Base-by-base conservation (phyloP, 2,797 vertebrate genomes). In the Petrocephalus sullivani region DNA sequence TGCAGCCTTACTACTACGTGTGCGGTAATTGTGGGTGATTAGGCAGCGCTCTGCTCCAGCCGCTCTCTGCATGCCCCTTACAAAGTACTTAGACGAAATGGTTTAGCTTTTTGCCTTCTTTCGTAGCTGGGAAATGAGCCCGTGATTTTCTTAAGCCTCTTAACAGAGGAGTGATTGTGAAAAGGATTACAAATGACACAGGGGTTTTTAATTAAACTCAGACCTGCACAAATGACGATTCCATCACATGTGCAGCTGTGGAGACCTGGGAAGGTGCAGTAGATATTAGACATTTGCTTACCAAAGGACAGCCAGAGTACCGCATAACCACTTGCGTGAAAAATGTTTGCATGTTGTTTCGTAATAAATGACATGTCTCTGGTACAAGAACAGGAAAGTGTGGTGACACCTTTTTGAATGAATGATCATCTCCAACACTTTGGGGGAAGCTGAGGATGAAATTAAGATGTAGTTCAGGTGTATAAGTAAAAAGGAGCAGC, bases 131-230 rank as follows among this genome's bases (percentile, higher is more conserved):
- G 86, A 84, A 85, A 53, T 58, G 83, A 58, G 58, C 46, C 23
- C 23, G 2, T 67, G 81, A 28, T 67, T 67, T 83, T 23, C 58
- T 67, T 67, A 92, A 91, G 88, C 91, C 88, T 91, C 89, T 91
- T 91, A 92, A 89, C 90, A 75, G 67, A 19, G 88, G 58, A 86
- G 51, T 67, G 51, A 84, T 33, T 87, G 23, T 14, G 21, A 60
- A 87, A 88, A 88, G 87, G 88, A 89, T 91, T 88, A 90, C 71
- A 60, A 33, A 49, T 67, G 85, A 14, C 33, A 67, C 21, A 81
- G 89, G 81, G 87, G 87, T 71, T 61, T 90, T 91, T 90, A 91
- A 91, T 92, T 91, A 91, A 91, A 90, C 89, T 71, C 83, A 86
- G 90, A 90, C 82, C 8, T 54, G 88, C 89, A 90, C 53, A 54